Percentiles rank a stretch among this genome's conserved stretches.
Evolutionary conservation across 2,113 vertebrate species (phyloP).

Genomic region (Trematomus loennbergii): DNA sequence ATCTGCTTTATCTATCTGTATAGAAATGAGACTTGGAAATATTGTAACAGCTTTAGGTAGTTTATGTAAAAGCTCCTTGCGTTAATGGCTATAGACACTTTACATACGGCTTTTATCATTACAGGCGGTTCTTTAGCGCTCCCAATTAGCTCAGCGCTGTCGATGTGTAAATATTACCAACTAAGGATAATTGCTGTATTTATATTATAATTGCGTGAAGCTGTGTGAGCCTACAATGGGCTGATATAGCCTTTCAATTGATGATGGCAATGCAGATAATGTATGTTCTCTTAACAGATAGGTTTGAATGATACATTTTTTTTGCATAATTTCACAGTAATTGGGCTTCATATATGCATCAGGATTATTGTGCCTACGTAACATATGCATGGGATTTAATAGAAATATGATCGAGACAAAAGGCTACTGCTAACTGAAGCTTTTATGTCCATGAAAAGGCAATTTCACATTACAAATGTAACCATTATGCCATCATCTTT

Average conservation of each 20-base stretch:
- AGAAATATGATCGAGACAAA: background rate
- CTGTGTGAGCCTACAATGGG: background rate
- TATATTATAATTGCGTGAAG: slow-evolving; percentile 8
- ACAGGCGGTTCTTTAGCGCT: background rate
- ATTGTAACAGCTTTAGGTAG: background rate
- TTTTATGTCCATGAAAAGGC: slow-evolving; percentile 24
- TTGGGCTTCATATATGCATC: background rate
- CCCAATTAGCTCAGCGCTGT: background rate
- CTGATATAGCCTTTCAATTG: slow-evolving; percentile 4
- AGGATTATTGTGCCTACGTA: background rate
- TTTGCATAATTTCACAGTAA: slow-evolving; percentile 19
- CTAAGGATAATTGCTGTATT: slow-evolving; percentile 15
- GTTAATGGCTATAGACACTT: slow-evolving; percentile 13
- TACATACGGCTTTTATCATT: background rate
- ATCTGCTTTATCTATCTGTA: background rate
- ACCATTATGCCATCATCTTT: slow-evolving; percentile 43
- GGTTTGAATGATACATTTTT: slow-evolving; percentile 14
- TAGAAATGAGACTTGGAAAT: background rate
- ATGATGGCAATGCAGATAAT: slow-evolving; percentile 23
- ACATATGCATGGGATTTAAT: background rate
- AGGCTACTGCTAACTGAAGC: slow-evolving; percentile 2
- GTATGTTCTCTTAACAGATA: background rate
- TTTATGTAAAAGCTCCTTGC: background rate
- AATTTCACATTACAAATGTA: slow-evolving; percentile 36
- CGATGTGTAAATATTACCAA: background rate